Evolutionary conservation across 2,113 vertebrate genomes (phyloP), one percentile per base, ranked within the genome.

Genomic region (Hassar affinis): DNA sequence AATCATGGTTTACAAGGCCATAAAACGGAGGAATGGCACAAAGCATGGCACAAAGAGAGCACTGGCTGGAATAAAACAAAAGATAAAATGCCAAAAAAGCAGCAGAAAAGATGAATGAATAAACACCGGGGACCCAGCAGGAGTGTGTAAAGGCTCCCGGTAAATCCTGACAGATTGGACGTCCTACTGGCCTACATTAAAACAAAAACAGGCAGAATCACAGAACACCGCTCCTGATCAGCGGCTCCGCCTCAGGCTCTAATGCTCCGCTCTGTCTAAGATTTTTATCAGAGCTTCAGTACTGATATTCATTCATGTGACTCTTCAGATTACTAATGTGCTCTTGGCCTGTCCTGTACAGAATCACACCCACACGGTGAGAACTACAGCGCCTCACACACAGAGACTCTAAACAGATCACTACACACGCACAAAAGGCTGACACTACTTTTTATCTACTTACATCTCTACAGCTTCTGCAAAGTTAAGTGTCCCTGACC

Each of bases 141-240:
- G 12, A 20, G 52, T 30, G 30, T 52, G 69, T 78, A 64, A 88
- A 35, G 45, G 74, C 56, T 66, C 69, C 33, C 35, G 27, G 77
- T 54, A 54, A n/a, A 38, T 62, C 59, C 59, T 77, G 62, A 71
- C 54, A 4, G 51, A 57, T 3, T 57, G 42, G 22, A 42, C 0
- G 14, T 71, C 80, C 66, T 76, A 54, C 35, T 22, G 49, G 85
- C 59, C 42, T 61, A 12, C 78, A 84, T 78, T 78, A 81, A 49
- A 71, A n/a, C 45, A 45, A 35, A 82, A 18, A 27, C 25, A 17
- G 2, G 10, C 49, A 38, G 74, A 42, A 42, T 78, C n/a, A 54
- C 20, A 18, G 62, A 10, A 25, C 20, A 42, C 33, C 17, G 10
- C 59, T 61, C 59, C 59, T 61, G 59, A 61, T 61, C 14, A 30